Evolutionary conservation across 2,113 vertebrate species (phyloP), one percentile per base, ranked within the genome.

Genomic region (Entomyzon cyanotis): DNA sequence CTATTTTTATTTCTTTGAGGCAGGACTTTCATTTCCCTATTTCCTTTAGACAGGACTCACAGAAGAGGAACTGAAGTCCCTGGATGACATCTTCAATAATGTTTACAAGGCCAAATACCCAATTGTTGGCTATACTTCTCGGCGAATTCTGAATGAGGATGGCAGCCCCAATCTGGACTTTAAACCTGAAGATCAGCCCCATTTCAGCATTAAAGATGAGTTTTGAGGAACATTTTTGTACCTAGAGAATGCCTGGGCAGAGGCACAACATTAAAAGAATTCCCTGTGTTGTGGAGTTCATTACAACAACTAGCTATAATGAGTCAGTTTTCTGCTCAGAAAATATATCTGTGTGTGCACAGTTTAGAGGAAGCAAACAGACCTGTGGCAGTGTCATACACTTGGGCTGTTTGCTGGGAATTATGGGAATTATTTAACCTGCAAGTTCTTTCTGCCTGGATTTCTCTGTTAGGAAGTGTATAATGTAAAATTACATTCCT

Each of bases 21-120:
- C 18, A 60, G 23, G 28, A 63, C n/a, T 71, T 92, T 71, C 0
- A 78, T 67, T 78, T 84, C 47, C 19, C 2, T 90, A 4, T 91
- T 93, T 94, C 17, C 8, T 89, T 87, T 83, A 99, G 99, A 97
- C 97, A 6, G 99, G 98, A 53, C 99, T 99, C 60, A 98, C 98
- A 0, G 98, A 98, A 30, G 98, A 99, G 39, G 97, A 99, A 92
- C 96, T 99, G 69, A 73, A 98, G 67, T 98, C 99, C 71, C 97
- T 99, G 94, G 99, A 99, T 4, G 97, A 98, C 3, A 84, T 99
- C 46, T 99, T 99, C 96, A 98, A 98, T 93, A 98, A 95, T 31
- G 99, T 99, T 10, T 99, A 99, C 97, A 99, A 99, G 97, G 95
- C 97, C 68, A 99, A 99, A 75, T 99, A 99, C 31, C 99, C 99